Evolutionary conservation across 2,888 invertebrate genomes (phyloP), one percentile per base, ranked within the genome.

Genomic region (Pegoplata infirma): DNA sequence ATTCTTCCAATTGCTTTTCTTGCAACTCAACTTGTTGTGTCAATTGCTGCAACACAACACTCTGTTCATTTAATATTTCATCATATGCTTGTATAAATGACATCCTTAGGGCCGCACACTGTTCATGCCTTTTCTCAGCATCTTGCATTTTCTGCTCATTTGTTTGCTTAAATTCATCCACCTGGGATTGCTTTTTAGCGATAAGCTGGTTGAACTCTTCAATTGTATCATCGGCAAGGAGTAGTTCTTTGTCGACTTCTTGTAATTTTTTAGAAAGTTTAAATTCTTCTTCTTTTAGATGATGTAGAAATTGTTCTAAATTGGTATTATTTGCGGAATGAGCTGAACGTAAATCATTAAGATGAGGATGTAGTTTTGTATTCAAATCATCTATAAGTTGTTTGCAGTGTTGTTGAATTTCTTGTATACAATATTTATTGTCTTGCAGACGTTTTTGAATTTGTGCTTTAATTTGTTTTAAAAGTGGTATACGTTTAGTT

Each of bases 91-190:
- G 12, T 5, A 79, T 8, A 10, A 72, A 75, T 1, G 51, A 61
- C 14, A 16, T 55, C 40, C 36, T 71, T 36, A 75, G 75, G 16
- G 71, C 61, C 21, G 68, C 14, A 28, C 51, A 63, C 5, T 36
- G 40, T 1, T 23, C 8, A 63, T 79, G 79, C 6, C 75, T 58
- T 5, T 63, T 23, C 53, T 86, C 86, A 14, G 82, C 83, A 4
- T 66, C 23, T 5, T 53, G 25, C 28, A 86, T 81, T 0, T 69
- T 68, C 0, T 82, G 61, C 7, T 84, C 82, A 51, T 82, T 84
- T 12, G 80, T 46, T 1, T 71, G 40, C 3, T 67, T 46, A 17
- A 80, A 44, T 23, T 19, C 49, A 0, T 53, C 10, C 21, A 82
- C 7, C 14, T 66, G 19, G 2, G 75, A 28, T 2, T 40, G 28